Evolutionary conservation across 2,888 invertebrate species (phyloP).

Genomic region (Pollenia angustigena): DNA sequence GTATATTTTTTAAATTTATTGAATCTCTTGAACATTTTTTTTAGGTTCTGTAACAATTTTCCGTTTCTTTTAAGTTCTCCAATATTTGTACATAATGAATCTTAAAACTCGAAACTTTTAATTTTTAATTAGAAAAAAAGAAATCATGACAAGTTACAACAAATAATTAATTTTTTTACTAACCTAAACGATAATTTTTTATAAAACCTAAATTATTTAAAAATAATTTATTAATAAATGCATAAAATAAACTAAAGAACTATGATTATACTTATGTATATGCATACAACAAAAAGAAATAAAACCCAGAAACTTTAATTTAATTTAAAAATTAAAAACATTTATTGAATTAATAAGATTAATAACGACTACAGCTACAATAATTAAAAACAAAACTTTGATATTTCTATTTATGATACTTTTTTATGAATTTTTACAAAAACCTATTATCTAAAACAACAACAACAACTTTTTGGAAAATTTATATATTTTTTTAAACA

Average conservation of each 20-base stretch:
- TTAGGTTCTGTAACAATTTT: neutral
- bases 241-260: neutral
- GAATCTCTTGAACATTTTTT: neutral
- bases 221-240: slow-evolving; percentile 24
- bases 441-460: neutral
- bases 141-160: slow-evolving; percentile 20
- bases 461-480: slow-evolving; percentile 21
- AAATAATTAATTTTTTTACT: neutral
- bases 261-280: neutral
- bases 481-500: slow-evolving; percentile 22
- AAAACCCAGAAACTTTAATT: neutral
- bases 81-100: neutral
- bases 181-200: slow-evolving; percentile 9
- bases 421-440: slow-evolving; percentile 21
- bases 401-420: slow-evolving; percentile 31
- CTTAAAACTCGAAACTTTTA: neutral
- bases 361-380: slow-evolving; percentile 18
- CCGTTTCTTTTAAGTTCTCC: neutral
- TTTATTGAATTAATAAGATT: neutral
- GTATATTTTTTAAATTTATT: neutral
- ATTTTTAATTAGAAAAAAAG: neutral
- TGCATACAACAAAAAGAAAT: neutral
- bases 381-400: slow-evolving; percentile 25
- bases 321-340: neutral
- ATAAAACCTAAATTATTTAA: no score